Percentiles rank a stretch among this genome's conserved stretches.
Evolutionary conservation across 2,888 invertebrate species (phyloP).

Genomic region (Spisula solida): DNA sequence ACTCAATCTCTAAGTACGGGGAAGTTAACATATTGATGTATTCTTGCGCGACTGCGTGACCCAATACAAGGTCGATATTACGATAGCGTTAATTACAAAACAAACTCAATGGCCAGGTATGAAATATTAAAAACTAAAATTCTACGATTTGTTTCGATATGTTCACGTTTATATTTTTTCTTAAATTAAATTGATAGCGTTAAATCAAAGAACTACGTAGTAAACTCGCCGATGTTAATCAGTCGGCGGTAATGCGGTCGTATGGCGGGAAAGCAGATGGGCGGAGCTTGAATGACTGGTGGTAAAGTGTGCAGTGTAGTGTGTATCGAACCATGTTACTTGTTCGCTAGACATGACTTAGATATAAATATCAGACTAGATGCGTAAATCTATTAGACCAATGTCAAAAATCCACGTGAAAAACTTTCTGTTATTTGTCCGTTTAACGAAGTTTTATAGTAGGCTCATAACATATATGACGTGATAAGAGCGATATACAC

Average conservation of each 20-base stretch:
- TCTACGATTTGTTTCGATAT: background rate
- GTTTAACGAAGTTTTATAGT: background rate
- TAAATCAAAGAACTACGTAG: slow-evolving; percentile 24
- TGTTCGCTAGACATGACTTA: no score
- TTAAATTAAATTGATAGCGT: background rate
- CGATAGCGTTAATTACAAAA: slow-evolving; percentile 42
- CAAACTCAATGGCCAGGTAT: background rate
- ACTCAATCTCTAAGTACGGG: slow-evolving; percentile 64
- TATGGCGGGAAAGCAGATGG: slow-evolving; percentile 62
- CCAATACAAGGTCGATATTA: slow-evolving; percentile 74
- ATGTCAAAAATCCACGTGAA: background rate
- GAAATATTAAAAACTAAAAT: background rate
- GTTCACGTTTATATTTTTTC: background rate
- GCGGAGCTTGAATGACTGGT: slow-evolving; percentile 39
- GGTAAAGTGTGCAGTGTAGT: background rate
- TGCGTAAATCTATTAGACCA: background rate
- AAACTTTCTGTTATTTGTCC: background rate
- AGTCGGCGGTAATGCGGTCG: slow-evolving; percentile 27
- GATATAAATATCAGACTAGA: background rate
- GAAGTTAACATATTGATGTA: slow-evolving; percentile 72
- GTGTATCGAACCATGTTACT: background rate
- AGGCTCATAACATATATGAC: no score
- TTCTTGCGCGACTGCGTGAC: slow-evolving; percentile 70
- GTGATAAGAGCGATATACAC: background rate
- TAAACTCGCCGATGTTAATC: background rate